Percentiles rank a stretch among this genome's conserved stretches.
Evolutionary conservation across 2,888 invertebrate species (phyloP).

Genomic region (Ormyrus rosae): DNA sequence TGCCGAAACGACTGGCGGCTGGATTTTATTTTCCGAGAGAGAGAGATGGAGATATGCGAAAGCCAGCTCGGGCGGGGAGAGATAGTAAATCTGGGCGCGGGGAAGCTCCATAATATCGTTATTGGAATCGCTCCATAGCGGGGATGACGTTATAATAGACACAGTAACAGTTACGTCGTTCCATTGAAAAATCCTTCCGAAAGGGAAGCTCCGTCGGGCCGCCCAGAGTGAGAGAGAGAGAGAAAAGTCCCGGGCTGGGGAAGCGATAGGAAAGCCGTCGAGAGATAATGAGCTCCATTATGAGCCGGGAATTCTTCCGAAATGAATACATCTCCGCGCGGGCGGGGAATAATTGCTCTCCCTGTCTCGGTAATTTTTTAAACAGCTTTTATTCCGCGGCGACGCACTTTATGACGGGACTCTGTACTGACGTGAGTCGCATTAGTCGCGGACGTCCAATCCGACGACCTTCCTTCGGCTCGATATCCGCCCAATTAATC

Average conservation of each 20-base stretch:
- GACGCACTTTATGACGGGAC: too few species aligned
- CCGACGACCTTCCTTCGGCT: too few species aligned
- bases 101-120: conserved; percentile 42
- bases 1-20: too few species aligned
- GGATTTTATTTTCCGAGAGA: too few species aligned
- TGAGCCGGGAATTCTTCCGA: conserved; percentile 48
- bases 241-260: too few species aligned
- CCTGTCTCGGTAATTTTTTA: conserved; percentile 36
- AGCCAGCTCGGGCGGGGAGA: too few species aligned
- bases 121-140: conserved; percentile 28
- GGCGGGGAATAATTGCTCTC: conserved; percentile 46
- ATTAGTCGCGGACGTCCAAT: too few species aligned
- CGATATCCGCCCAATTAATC: too few species aligned
- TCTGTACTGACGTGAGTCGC: too few species aligned
- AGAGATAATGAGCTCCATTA: conserved; percentile 55
- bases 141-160: conserved; percentile 46
- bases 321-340: conserved; percentile 47
- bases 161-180: conserved; percentile 51
- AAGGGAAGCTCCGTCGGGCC: conserved; percentile 40
- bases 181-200: conserved; percentile 54
- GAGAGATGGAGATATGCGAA: not conserved
- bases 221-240: not conserved
- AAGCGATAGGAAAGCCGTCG: not conserved
- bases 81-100: not conserved
- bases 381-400: conserved; percentile 8